Base-by-base conservation (phyloP, 2,888 invertebrate species). In the Argyresthia albistria region DNA sequence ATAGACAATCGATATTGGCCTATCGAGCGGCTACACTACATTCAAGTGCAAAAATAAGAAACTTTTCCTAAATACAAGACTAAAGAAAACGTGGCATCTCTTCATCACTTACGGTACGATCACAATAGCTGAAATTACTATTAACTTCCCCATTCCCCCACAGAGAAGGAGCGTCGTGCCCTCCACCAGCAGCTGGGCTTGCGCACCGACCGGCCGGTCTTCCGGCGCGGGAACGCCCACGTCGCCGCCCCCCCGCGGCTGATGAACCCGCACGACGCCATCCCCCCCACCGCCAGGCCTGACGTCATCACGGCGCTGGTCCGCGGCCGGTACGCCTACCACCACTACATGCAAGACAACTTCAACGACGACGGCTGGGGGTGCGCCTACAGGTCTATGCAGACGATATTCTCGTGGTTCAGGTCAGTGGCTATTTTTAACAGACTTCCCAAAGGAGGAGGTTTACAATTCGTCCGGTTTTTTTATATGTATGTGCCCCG, bases 351-450 rank as follows among this genome's bases (percentile, higher is more conserved):
- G 92, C 98, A 98, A 76, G 95, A 98, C 68, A 90, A 91, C 60
- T 92, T 97, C 72, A 94, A 98, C 76, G 99, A 99, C 68, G 93
- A 95, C 73, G 97, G 97, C n/a, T 99, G 99, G 99, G 99, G 99
- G 4, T 99, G 99, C 86, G 99, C 99, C 0, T 99, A 99, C 73
- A 91, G 99, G 56, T 98, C 98, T 0, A 88, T 99, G 66, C 99
- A 99, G 84, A 98, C 99, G 0, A 90, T 99, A 58, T 92, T 95
- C 59, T 98, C 98, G 0, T 99, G 99, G 99, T 97, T 96, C 71
- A 90, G 91, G 90, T 90, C 73, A 69, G 73, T 67, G 6, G n/a
- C n/a, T n/a, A n/a, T n/a, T n/a, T n/a, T n/a, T n/a, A n/a, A n/a
- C n/a, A n/a, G n/a, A n/a, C n/a, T n/a, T n/a, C n/a, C n/a, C n/a